Evolutionary conservation across 2,113 vertebrate species (phyloP).

Genomic region (Procavia capensis): DNA sequence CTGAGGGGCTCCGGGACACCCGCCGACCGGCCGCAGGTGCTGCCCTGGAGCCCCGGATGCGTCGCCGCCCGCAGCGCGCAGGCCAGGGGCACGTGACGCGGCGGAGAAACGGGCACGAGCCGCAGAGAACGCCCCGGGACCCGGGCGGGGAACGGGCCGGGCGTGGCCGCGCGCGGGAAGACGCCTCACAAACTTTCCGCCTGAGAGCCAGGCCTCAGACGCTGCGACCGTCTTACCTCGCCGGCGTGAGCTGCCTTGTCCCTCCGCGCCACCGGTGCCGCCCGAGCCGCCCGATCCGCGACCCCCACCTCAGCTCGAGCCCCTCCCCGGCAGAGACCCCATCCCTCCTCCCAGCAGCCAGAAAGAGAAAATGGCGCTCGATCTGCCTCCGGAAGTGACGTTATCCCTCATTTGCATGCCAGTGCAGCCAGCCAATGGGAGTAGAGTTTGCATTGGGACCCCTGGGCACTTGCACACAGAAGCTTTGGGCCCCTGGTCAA

Average conservation of each 20-base stretch:
- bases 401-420: conserved; percentile 84
- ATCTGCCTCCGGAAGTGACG: conserved; percentile 89
- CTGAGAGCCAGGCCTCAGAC: background rate
- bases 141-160: background rate
- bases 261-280: conserved; percentile 2
- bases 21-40: background rate
- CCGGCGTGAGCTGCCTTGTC: background rate
- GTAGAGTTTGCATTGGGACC: background rate
- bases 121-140: background rate
- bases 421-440: conserved; percentile 83
- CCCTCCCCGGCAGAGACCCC: conserved; percentile 62
- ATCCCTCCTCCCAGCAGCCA: conserved; percentile 84
- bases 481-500: conserved; percentile 27
- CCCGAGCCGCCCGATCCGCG: conserved; percentile 57
- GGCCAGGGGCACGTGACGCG: conserved; percentile 63
- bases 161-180: background rate
- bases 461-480: conserved; percentile 64
- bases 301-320: conserved; percentile 74
- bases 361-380: conserved; percentile 92
- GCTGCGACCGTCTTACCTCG: background rate
- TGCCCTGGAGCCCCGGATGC: background rate
- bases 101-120: background rate
- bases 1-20: too few species aligned
- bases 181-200: background rate
- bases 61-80: background rate